Base-by-base conservation (phyloP, 2,113 vertebrate species). In the Elephas maximus region DNA sequence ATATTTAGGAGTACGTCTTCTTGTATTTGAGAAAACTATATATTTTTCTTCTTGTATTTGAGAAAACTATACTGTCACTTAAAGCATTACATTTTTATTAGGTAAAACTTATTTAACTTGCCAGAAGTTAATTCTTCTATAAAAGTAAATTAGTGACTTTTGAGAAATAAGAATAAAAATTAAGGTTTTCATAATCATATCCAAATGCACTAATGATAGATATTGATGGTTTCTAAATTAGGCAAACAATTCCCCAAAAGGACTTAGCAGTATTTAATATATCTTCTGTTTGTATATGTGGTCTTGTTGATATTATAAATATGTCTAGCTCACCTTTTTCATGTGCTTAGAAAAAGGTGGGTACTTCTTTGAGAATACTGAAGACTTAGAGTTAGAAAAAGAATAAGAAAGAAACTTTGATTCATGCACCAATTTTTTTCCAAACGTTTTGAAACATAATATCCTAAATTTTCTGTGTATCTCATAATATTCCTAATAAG, bases 131-230 rank as follows among this genome's bases (percentile, higher is more conserved):
- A 73, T 73, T 41, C 8, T 89, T 77, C 15, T 62, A 7, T 76
- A 80, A 84, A 67, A 62, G 3, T 83, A 83, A 1, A 80, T 67
- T 5, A 90, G 71, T 71, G 23, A n/a, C 0, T 48, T 28, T 65
- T 83, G 4, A 88, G 18, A 95, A 95, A 69, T 45, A 78, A 41
- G 1, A 88, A 82, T 80, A n/a, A 92, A 76, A 90, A 60, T 9
- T 86, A 30, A 23, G 2, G 83, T 69, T 87, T 53, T 4, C 63
- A 20, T 74, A 41, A 78, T 85, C 5, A 89, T 86, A 85, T 95
- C 23, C 12, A 87, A 71, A 60, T 89, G 73, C n/a, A 9, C 8
- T 91, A 88, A 5, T 74, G 57, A 77, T 67, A 78, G 78, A 82
- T 62, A 77, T 82, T n/a, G 5, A 48, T 45, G 76, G 7, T 69